Conservation (phyloP, 2,113 vertebrate genomes). For the Calcarius ornatus region DNA sequence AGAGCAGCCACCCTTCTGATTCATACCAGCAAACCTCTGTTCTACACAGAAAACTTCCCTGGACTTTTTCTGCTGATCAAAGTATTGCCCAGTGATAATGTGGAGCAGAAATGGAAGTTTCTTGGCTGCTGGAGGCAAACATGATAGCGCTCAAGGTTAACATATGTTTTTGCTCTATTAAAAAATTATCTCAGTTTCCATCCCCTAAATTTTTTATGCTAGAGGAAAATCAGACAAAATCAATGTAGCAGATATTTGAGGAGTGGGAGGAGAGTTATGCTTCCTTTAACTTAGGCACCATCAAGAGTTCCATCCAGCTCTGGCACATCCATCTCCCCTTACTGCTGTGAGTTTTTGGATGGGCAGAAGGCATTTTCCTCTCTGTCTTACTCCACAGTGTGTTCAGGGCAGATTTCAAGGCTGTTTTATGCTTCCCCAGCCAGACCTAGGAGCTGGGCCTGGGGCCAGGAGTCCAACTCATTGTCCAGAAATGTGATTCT, state of each 20-base stretch:
- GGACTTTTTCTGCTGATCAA: not conserved
- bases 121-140: not conserved
- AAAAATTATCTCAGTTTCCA: conserved; percentile 52
- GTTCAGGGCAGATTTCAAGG: not conserved
- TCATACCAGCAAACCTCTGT: not conserved
- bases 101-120: not conserved
- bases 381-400: not conserved
- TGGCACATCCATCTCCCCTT: not conserved
- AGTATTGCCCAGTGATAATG: not conserved
- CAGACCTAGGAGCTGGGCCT: not conserved
- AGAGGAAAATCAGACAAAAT: not conserved
- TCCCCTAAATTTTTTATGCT: not conserved
- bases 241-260: not conserved
- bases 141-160: not conserved
- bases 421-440: not conserved
- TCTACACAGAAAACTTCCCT: not conserved
- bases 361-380: not conserved
- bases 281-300: not conserved
- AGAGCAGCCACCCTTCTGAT: not conserved
- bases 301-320: not conserved
- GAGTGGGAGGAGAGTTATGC: not conserved
- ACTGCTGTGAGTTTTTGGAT: not conserved
- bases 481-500: conserved; percentile 45
- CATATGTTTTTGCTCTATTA: conserved; percentile 58
- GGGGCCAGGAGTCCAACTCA: not conserved